Conservation (phyloP, 2,113 vertebrate species). For the Strigops habroptila region DNA sequence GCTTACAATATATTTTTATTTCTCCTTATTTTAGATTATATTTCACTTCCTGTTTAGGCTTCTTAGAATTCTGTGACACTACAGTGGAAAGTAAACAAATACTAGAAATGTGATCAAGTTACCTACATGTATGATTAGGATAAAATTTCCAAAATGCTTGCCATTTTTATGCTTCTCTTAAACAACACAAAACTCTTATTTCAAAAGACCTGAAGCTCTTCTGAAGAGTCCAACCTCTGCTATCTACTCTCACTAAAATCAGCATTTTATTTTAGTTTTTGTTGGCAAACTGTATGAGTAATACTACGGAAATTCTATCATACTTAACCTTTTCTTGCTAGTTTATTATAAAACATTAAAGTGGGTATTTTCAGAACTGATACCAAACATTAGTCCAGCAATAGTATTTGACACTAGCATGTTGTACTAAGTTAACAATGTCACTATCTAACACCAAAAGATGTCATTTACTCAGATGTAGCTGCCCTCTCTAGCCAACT, state of each 20-base stretch:
- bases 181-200: background rate
- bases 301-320: background rate
- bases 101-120: background rate
- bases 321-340: background rate
- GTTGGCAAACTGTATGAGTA: background rate
- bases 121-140: background rate
- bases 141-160: background rate
- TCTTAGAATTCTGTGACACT: background rate
- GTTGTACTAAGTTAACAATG: background rate
- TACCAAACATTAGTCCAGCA: background rate
- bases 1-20: background rate
- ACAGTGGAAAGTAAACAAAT: background rate
- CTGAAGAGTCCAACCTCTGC: background rate
- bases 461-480: background rate
- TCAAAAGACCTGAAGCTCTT: background rate
- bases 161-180: background rate
- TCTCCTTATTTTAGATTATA: background rate
- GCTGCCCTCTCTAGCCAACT: background rate
- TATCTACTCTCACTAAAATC: background rate
- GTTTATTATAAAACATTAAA: background rate
- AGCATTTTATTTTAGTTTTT: background rate
- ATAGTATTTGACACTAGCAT: background rate
- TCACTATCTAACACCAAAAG: background rate
- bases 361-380: background rate
- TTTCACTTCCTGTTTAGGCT: background rate